These are phyloP conservation scores for Pangasius djambal DNA, from an alignment of 2,797 vertebrate genomes.

Conservation along the genomic window DNA sequence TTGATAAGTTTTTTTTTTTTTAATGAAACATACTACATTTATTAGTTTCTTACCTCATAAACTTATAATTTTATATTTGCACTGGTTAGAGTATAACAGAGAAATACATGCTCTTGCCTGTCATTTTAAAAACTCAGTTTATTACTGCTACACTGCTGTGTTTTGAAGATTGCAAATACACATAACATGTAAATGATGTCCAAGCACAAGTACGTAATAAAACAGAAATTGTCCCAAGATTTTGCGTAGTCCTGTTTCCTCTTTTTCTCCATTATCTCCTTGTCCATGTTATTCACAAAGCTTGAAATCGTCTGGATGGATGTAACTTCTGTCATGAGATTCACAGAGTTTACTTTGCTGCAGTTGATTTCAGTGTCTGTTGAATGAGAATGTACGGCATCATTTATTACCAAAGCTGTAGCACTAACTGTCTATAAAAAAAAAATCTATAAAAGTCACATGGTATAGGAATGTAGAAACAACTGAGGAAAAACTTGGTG, in stretches of 20 bases:
- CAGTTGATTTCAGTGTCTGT: slow-evolving; percentile 10
- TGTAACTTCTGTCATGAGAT: background rate
- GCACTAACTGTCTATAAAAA: background rate
- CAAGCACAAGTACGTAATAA: slow-evolving; percentile 62
- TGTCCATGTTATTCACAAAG: slow-evolving; percentile 59
- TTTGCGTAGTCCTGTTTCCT: slow-evolving; percentile 48
- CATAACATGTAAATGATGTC: slow-evolving; percentile 52
- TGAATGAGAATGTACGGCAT: background rate
- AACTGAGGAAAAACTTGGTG: background rate
- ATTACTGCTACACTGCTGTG: slow-evolving; percentile 51
- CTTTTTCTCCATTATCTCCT: slow-evolving; percentile 22
- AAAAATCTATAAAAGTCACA: background rate
- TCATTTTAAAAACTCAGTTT: slow-evolving; percentile 61
- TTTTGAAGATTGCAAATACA: slow-evolving; percentile 49
- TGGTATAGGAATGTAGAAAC: background rate
- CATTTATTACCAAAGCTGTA: background rate
- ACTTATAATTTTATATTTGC: background rate
- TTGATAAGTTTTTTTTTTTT: background rate
- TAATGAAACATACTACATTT: background rate
- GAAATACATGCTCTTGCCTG: background rate
- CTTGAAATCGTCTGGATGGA: slow-evolving; percentile 54
- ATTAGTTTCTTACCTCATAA: background rate
- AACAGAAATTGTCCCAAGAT: slow-evolving; percentile 66
- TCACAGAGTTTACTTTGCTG: background rate
- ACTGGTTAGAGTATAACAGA: background rate